Conservation (phyloP, 2,797 vertebrate species). For the Ficedula albicollis region DNA sequence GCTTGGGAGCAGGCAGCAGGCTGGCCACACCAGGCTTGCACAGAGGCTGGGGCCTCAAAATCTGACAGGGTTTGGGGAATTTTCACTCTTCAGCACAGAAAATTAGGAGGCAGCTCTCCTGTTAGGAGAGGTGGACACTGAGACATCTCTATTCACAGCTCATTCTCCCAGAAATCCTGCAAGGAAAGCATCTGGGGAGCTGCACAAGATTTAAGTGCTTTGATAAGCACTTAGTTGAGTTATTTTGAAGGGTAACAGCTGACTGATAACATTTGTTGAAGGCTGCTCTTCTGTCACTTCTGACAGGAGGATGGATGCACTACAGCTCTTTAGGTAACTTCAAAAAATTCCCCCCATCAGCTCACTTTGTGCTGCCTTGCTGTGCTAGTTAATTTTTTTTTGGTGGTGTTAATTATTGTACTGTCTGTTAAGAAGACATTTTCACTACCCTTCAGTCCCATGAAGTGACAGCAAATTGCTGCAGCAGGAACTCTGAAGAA, state of each 20-base stretch:
- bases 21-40: background rate
- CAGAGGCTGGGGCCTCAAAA: background rate
- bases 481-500: background rate
- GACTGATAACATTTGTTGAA: slow-evolving; percentile 2
- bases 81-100: background rate
- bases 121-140: background rate
- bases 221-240: background rate
- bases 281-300: background rate
- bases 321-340: background rate
- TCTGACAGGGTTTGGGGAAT: background rate
- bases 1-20: background rate
- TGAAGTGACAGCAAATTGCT: slow-evolving; percentile 18
- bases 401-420: slow-evolving; percentile 31
- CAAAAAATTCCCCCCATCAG: background rate
- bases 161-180: background rate
- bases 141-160: background rate
- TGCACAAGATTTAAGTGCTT: background rate
- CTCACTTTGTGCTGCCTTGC: background rate
- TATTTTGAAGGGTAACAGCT: slow-evolving; percentile 1
- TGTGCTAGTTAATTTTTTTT: background rate
- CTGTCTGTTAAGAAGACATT: slow-evolving; percentile 24
- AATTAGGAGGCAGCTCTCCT: background rate
- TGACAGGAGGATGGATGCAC: slow-evolving; percentile 1
- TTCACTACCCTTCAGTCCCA: background rate
- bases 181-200: background rate